phyloP scores from a whole-genome alignment of 2,113 vertebrate genomes.

The Callipepla squamata region DNA sequence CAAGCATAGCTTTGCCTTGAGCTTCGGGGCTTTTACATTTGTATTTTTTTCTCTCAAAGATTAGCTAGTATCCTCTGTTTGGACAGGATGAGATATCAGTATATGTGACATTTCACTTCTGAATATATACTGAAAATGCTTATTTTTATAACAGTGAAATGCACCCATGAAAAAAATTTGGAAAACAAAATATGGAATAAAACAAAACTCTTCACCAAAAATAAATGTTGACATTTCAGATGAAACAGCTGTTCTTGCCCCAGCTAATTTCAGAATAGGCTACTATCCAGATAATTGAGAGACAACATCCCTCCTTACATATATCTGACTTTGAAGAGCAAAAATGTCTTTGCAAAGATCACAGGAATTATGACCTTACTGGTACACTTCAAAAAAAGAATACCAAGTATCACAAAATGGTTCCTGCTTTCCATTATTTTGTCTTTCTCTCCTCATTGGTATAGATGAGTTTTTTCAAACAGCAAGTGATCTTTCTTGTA shows the following conservation, averaged over 20 bases:
- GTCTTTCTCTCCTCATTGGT: slow-evolving; percentile 15
- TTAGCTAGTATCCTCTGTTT: background rate
- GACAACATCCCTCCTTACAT: background rate
- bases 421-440: slow-evolving; percentile 6
- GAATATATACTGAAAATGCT: background rate
- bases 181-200: background rate
- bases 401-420: background rate
- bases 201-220: background rate
- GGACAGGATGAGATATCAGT: background rate
- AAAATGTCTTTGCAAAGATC: background rate
- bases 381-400: background rate
- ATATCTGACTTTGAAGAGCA: background rate
- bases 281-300: background rate
- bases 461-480: slow-evolving; percentile 22
- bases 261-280: background rate
- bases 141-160: background rate
- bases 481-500: slow-evolving; percentile 57
- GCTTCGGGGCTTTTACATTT: background rate
- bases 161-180: background rate
- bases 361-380: background rate
- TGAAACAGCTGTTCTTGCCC: slow-evolving; percentile 22
- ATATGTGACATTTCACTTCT: background rate
- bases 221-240: background rate
- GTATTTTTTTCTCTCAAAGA: background rate
- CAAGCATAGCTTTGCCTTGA: slow-evolving; percentile 8